Evolutionary conservation across 2,797 vertebrate species (phyloP).

Genomic region (Diglossa cyanea): DNA sequence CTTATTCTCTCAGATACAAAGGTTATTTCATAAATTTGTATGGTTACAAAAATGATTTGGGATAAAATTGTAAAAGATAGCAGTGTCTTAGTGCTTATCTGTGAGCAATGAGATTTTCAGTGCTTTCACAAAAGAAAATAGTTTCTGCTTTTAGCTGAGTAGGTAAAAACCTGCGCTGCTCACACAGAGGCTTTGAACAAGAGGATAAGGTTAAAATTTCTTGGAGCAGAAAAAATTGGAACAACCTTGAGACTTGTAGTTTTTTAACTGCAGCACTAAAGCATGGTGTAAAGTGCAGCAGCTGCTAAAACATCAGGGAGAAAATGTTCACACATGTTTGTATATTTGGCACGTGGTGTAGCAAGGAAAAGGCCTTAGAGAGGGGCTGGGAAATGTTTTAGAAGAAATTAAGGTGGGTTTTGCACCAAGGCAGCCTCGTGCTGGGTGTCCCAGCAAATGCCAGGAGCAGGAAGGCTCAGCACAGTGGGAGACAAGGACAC

Average conservation of each 20-base stretch:
- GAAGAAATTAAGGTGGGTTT: background rate
- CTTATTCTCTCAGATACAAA: background rate
- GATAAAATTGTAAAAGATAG: background rate
- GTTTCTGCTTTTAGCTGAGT: background rate
- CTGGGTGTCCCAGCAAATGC: background rate
- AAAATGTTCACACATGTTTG: background rate
- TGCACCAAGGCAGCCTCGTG: background rate
- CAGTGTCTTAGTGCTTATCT: background rate
- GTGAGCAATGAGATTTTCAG: background rate
- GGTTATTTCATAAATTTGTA: background rate
- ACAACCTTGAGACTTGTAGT: background rate
- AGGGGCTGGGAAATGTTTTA: background rate
- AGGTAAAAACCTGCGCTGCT: background rate
- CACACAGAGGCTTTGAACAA: background rate
- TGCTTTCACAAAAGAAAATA: background rate
- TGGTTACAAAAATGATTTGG: background rate
- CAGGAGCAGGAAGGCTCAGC: background rate
- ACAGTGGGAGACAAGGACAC: background rate
- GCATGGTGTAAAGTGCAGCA: background rate
- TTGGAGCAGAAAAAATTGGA: background rate
- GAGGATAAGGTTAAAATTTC: background rate
- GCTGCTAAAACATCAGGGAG: background rate
- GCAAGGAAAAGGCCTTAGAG: background rate
- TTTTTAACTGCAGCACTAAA: background rate
- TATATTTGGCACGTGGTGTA: background rate